Base-by-base conservation (phyloP, 2,113 vertebrate genomes). In the Archilochus colubris region DNA sequence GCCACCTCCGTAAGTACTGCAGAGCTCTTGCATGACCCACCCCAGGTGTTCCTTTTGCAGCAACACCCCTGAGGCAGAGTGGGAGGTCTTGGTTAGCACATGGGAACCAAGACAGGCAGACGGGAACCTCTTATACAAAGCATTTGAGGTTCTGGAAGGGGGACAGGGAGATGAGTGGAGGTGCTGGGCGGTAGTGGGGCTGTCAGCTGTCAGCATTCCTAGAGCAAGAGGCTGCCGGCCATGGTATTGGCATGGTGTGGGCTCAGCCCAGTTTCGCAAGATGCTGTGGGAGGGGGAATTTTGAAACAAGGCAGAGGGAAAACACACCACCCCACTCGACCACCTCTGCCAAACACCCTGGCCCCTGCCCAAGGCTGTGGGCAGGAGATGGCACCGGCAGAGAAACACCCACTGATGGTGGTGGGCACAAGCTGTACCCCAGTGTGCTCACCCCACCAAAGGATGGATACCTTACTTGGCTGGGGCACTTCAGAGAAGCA, bases 171-270 rank as follows among this genome's bases (percentile, higher is more conserved):
- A 62, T 33, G 50, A 55, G 10, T 2, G 1, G 59, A 44, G 57
- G 73, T 12, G 3, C n/a, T 15, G 53, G 57, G 43, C 1, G 6
- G 48, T 36, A 63, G 63, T 5, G 2, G 46, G 46, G 75, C 54
- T 8, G 2, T n/a, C 31, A 66, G 67, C 54, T 6, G 3, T 84
- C 54, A 80, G n/a, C 5, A 0, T 80, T 89, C 70, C 62, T 55
- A 14, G 82, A 75, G 80, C 3, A 4, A 73, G 76, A 81, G 76
- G 76, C 54, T 5, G 3, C 59, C 8, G 25, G 30, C 68, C 8
- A 0, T 3, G 0, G 23, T 53, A 59, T 67, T 5, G 0, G 69
- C 1, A 1, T 1, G 1, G 12, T 27, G 30, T 59, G 73, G 73
- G 69, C 51, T 93, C 54, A 17, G 55, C 2, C 46, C 0, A 0